A percentile compares a stretch with the other conserved stretches of the same genome.
Conservation (phyloP, 2,888 invertebrate species). For the Mechanitis messenoides region DNA sequence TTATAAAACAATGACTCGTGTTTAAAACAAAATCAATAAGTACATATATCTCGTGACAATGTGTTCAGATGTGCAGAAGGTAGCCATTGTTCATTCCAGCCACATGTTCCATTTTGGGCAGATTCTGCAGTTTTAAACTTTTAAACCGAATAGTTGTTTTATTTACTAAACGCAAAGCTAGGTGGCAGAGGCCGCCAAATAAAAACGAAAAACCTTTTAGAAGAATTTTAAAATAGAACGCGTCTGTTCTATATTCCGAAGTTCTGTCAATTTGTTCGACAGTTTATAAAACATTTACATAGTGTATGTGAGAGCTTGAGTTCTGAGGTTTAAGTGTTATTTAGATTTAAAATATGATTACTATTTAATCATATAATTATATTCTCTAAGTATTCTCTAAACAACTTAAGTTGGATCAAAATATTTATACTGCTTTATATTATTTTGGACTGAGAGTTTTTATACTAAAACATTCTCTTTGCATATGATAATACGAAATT, state of each 20-base stretch:
- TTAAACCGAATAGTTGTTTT: conserved; percentile 16
- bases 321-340: too few species aligned
- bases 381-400: too few species aligned
- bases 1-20: too few species aligned
- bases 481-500: too few species aligned
- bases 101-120: conserved; percentile 21
- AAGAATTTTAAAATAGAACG: conserved; percentile 16
- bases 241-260: conserved; percentile 19
- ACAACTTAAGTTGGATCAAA: too few species aligned
- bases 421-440: too few species aligned
- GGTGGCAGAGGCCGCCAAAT: conserved; percentile 14
- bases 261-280: conserved; percentile 13
- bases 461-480: too few species aligned
- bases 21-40: too few species aligned
- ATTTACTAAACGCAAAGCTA: conserved; percentile 14
- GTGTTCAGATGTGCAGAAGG: conserved; percentile 11
- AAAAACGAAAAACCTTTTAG: conserved; percentile 24
- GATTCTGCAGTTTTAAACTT: conserved; percentile 26
- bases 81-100: conserved; percentile 23
- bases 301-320: conserved; percentile 11
- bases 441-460: too few species aligned
- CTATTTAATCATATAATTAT: too few species aligned
- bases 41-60: too few species aligned
- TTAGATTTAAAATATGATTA: too few species aligned
- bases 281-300: conserved; percentile 30